phyloP scores from a whole-genome alignment of 2,113 vertebrate species.

The Elachura formosa region DNA sequence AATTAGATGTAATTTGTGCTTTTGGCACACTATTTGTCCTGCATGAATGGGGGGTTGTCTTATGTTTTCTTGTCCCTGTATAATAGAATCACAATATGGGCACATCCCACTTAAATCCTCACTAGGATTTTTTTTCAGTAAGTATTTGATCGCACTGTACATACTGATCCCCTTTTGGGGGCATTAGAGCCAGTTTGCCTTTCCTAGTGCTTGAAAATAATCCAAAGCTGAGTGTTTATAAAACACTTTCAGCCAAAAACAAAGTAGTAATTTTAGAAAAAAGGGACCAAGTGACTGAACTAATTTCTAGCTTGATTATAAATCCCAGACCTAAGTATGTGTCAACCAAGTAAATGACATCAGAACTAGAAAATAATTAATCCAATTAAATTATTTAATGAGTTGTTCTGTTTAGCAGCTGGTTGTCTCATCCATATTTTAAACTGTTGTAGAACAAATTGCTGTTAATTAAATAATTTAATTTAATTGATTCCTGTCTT shows the following conservation, averaged over 20 bases:
- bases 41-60: constrained; percentile 70
- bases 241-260: neutral
- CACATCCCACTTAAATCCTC: constrained; percentile 53
- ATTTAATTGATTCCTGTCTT: constrained; percentile 15
- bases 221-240: neutral
- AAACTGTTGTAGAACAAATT: constrained; percentile 41
- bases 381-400: constrained; percentile 58
- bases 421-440: constrained; percentile 54
- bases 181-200: neutral
- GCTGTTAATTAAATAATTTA: constrained; percentile 32
- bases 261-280: neutral
- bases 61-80: constrained; percentile 60
- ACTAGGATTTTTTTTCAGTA: neutral
- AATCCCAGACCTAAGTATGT: neutral
- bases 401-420: constrained; percentile 53
- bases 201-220: neutral
- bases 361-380: constrained; percentile 36
- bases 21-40: constrained; percentile 75
- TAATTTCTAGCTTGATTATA: neutral
- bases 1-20: constrained; percentile 80
- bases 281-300: neutral
- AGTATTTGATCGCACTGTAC: neutral
- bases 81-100: constrained; percentile 51
- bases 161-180: neutral
- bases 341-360: neutral